Percentiles rank a stretch among this genome's conserved stretches.
Evolutionary conservation across 2,888 invertebrate genomes (phyloP).

Genomic region (Apotomis turbidana): DNA sequence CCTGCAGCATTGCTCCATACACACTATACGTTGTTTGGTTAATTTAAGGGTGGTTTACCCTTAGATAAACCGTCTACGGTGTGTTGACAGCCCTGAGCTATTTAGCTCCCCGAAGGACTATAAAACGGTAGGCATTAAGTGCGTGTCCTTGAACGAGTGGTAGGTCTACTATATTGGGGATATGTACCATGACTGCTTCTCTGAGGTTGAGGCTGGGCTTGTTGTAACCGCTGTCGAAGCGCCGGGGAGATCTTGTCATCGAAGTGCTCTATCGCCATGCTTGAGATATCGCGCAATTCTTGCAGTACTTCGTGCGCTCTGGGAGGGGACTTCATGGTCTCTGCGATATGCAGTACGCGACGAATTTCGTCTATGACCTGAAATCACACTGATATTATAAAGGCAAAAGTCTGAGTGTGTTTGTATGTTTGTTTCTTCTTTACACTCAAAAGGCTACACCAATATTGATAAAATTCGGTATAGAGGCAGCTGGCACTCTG

Average conservation of each 20-base stretch:
- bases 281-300: conserved; percentile 95
- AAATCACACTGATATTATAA: conserved; percentile 37
- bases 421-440: too few relatives aligned
- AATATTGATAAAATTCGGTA: too few relatives aligned
- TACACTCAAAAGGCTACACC: too few relatives aligned
- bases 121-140: too few relatives aligned
- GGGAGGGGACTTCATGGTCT: conserved; percentile 85
- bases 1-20: conserved; percentile 83
- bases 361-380: conserved; percentile 95
- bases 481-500: too few relatives aligned
- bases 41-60: too few relatives aligned
- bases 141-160: too few relatives aligned
- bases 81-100: too few relatives aligned
- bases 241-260: conserved; percentile 91
- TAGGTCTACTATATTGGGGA: too few relatives aligned
- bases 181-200: conserved; percentile 56
- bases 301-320: conserved; percentile 93
- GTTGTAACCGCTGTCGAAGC: conserved; percentile 67
- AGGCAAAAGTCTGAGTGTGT: neutral
- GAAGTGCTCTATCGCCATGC: conserved; percentile 98
- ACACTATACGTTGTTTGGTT: too few relatives aligned
- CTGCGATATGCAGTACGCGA: conserved; percentile 88
- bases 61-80: too few relatives aligned
- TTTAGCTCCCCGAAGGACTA: too few relatives aligned
- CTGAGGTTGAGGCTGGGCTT: conserved; percentile 52